Percentiles rank a stretch among this genome's conserved stretches.
These are phyloP conservation scores for Coreoperca whiteheadi DNA, from an alignment of 2,113 vertebrate genomes.

Conservation along the genomic window DNA sequence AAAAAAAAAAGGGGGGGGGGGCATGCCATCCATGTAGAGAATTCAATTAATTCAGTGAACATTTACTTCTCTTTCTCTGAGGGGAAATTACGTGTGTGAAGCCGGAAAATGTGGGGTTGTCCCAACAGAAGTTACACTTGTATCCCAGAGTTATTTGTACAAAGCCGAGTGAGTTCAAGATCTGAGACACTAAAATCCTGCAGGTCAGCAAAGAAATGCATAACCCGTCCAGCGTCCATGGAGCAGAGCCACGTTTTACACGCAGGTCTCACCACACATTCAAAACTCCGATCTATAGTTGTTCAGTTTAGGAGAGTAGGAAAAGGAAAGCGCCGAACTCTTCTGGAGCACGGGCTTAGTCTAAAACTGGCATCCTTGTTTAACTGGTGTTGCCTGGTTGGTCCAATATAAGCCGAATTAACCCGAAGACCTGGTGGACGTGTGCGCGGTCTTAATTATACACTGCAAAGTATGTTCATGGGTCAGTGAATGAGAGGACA, in stretches of 20 bases:
- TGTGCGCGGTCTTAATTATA: fast-evolving
- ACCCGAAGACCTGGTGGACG: background rate
- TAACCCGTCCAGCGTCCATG: too few relatives aligned
- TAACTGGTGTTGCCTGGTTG: background rate
- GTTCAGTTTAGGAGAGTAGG: background rate
- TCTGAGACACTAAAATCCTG: background rate
- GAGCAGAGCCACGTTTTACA: background rate
- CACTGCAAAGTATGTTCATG: fast-evolving
- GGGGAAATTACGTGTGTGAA: background rate
- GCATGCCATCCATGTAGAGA: too few relatives aligned
- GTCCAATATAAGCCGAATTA: background rate
- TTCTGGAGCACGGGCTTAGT: background rate
- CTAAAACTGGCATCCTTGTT: background rate
- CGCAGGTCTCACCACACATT: background rate
- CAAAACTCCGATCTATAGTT: background rate
- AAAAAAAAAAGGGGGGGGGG: too few relatives aligned
- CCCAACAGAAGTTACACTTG: background rate
- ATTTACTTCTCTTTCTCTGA: too few relatives aligned
- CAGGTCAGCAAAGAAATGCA: background rate
- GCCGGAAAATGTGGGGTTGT: background rate
- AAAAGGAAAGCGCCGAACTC: background rate
- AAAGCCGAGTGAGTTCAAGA: background rate
- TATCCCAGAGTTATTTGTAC: background rate
- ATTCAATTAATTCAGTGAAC: background rate
- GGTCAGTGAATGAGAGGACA: fast-evolving